Conservation (phyloP, 1,140 invertebrate genomes). For the Rhynchophorus ferrugineus region DNA sequence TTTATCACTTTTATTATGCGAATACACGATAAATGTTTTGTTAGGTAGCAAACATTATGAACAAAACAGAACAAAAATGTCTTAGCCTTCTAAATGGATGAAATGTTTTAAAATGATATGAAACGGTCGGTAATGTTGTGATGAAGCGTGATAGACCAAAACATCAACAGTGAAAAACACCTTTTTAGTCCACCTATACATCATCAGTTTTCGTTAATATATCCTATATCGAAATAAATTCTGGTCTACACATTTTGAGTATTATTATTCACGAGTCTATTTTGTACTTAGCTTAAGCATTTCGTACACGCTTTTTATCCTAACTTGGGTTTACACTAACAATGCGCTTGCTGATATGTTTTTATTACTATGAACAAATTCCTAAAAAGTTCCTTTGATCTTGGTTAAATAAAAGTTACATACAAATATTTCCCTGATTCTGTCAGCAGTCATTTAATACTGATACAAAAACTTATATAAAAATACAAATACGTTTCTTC, state of each 20-base stretch:
- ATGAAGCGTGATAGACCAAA: neutral
- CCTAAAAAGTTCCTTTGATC: neutral
- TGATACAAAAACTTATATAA: neutral
- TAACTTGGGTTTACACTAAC: neutral
- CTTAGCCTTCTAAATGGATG: conserved; percentile 11
- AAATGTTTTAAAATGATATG: conserved; percentile 15
- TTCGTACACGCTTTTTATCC: neutral
- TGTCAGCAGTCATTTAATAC: neutral
- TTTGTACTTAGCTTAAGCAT: conserved; percentile 3
- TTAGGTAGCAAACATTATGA: conserved; percentile 4
- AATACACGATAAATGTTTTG: neutral
- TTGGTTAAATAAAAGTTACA: neutral
- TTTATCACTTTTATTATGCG: neutral
- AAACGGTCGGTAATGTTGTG: neutral
- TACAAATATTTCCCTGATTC: neutral
- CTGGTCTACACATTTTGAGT: neutral
- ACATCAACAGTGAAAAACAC: neutral
- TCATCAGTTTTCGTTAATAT: neutral
- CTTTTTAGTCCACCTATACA: neutral
- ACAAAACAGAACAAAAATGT: conserved; percentile 7
- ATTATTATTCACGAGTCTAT: neutral
- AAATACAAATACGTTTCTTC: no score
- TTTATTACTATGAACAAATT: neutral
- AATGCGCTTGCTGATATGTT: neutral
- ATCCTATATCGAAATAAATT: neutral